These are phyloP conservation scores for Drosophila paulistorum DNA, from an alignment of 1,140 invertebrate species.

Conservation along the genomic window DNA sequence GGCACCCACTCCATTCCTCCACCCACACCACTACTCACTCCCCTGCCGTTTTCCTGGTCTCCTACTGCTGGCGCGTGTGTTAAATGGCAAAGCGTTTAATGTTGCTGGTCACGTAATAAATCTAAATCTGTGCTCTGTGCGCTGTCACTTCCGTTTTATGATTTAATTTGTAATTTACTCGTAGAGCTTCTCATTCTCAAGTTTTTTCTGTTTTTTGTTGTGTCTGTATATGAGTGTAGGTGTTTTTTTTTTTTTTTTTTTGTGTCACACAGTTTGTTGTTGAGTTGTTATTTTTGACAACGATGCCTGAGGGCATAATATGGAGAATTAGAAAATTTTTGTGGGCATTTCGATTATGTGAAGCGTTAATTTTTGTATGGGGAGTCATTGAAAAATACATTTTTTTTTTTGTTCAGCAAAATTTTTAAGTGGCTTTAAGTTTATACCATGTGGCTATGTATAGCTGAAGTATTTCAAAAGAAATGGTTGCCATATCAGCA, in stretches of 20 bases:
- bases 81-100: slow-evolving; percentile 78
- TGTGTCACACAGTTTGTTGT: slow-evolving; percentile 59
- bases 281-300: slow-evolving; percentile 70
- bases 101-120: slow-evolving; percentile 82
- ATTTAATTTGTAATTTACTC: slow-evolving; percentile 82
- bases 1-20: not conserved
- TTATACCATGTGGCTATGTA: not conserved
- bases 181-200: slow-evolving; percentile 38
- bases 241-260: slow-evolving; percentile 30
- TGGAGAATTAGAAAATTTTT: slow-evolving; percentile 46
- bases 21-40: not conserved
- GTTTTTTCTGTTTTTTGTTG: not conserved
- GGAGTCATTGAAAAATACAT: slow-evolving; percentile 45
- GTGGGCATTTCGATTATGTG: slow-evolving; percentile 70
- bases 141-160: slow-evolving; percentile 81
- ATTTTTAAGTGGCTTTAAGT: slow-evolving; percentile 41
- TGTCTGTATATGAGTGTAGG: slow-evolving; percentile 25
- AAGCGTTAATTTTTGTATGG: slow-evolving; percentile 58
- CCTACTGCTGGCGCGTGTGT: slow-evolving; percentile 62
- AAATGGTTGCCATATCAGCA: slow-evolving; percentile 50
- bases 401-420: slow-evolving; percentile 24
- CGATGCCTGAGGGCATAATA: slow-evolving; percentile 66
- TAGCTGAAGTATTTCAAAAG: slow-evolving; percentile 17
- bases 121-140: slow-evolving; percentile 79
- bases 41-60: not conserved